phyloP scores from a whole-genome alignment of 2,888 invertebrate species.

The Gari tellinella region DNA sequence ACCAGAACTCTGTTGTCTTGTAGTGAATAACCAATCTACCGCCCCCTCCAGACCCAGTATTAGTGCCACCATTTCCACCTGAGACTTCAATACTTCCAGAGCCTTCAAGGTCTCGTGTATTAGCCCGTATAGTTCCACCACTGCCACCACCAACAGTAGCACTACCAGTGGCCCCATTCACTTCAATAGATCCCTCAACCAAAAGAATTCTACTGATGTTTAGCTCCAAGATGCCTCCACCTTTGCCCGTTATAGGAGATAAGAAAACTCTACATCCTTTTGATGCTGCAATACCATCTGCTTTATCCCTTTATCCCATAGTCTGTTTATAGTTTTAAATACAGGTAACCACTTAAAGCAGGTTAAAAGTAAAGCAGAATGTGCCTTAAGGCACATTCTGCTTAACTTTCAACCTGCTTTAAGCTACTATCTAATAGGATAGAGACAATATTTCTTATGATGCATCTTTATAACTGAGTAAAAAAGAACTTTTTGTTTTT shows the following conservation, averaged over 20 bases:
- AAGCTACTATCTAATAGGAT: too few species aligned
- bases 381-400: too few species aligned
- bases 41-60: conserved; percentile 69
- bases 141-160: conserved; percentile 65
- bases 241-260: conserved; percentile 39
- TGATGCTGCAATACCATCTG: too few species aligned
- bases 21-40: conserved; percentile 70
- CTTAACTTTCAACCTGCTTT: too few species aligned
- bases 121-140: conserved; percentile 68
- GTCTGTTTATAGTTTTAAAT: too few species aligned
- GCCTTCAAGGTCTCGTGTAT: conserved; percentile 65
- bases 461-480: too few species aligned
- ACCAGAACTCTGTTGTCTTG: conserved; percentile 66
- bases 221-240: conserved; percentile 69
- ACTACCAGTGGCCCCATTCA: conserved; percentile 60
- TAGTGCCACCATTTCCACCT: conserved; percentile 62
- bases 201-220: conserved; percentile 44
- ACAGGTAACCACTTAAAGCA: too few species aligned
- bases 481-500: too few species aligned
- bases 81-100: conserved; percentile 68
- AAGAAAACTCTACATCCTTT: too few species aligned
- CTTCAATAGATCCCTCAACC: conserved; percentile 66
- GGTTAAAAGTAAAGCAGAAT: too few species aligned
- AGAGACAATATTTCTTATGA: too few species aligned
- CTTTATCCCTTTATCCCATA: too few species aligned